These are phyloP conservation scores for Sebastes fasciatus DNA, from an alignment of 2,113 vertebrate genomes.

Conservation along the genomic window DNA sequence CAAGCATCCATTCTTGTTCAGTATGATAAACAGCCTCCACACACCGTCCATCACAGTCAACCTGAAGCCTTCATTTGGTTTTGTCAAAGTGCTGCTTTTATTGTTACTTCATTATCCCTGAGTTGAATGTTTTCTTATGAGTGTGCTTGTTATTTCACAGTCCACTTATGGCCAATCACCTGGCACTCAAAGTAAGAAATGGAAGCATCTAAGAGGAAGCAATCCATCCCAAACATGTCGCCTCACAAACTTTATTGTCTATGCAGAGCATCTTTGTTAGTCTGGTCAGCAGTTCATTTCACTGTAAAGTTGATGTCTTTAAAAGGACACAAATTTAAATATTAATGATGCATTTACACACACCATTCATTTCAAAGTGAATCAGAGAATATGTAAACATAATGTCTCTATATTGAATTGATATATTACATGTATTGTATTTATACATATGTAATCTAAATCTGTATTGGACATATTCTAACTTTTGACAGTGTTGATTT, in stretches of 20 bases:
- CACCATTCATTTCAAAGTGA: no score
- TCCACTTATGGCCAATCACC: constrained; percentile 1
- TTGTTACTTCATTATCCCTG: constrained; percentile 27
- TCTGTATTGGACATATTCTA: no score
- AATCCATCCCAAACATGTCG: background rate
- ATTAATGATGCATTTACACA: background rate
- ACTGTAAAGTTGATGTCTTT: background rate
- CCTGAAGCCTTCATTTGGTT: constrained; percentile 15
- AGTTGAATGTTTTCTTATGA: constrained; percentile 2
- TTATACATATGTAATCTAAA: no score
- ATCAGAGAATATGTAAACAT: no score
- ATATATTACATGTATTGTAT: no score
- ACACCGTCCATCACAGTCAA: constrained; percentile 27
- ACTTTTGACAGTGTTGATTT: no score
- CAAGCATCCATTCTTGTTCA: constrained; percentile 3
- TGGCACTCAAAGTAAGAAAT: background rate
- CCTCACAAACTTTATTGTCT: constrained; percentile 2
- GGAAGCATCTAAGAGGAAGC: background rate
- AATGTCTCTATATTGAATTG: no score
- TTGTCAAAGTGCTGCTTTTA: constrained; percentile 24
- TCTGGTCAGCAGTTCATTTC: background rate
- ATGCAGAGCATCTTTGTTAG: background rate
- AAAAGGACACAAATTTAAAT: background rate
- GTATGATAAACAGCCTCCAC: constrained; percentile 13
- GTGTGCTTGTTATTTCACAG: constrained; percentile 18